Evolutionary conservation across 1,140 invertebrate genomes (phyloP).

Genomic region (Nebria ingens): DNA sequence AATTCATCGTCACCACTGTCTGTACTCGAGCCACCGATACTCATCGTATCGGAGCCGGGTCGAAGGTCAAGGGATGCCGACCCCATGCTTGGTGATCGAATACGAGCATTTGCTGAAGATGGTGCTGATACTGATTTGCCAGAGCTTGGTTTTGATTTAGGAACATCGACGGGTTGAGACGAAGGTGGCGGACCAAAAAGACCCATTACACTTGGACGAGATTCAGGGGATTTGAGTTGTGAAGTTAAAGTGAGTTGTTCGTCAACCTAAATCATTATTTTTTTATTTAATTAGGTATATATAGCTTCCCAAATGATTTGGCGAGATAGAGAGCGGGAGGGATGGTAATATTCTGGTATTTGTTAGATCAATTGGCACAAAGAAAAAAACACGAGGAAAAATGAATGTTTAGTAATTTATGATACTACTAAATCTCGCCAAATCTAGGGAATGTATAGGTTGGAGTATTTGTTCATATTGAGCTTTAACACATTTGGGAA

Average conservation of each 20-base stretch:
- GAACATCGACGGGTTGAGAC: slow-evolving; percentile 37
- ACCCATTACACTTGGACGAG: slow-evolving; percentile 44
- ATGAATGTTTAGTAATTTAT: too few species aligned
- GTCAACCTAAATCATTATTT: slow-evolving; percentile 49
- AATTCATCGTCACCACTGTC: slow-evolving; percentile 37
- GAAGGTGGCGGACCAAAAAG: slow-evolving; percentile 41
- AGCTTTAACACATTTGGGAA: too few species aligned
- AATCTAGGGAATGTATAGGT: too few species aligned
- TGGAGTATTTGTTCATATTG: too few species aligned
- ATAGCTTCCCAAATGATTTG: too few species aligned
- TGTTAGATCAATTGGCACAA: too few species aligned
- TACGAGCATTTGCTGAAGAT: slow-evolving; percentile 19
- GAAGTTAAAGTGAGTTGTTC: slow-evolving; percentile 70
- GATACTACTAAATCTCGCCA: too few species aligned
- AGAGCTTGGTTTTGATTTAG: slow-evolving; percentile 20
- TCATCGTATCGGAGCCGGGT: background rate
- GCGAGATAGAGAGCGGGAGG: too few species aligned
- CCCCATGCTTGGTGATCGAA: background rate
- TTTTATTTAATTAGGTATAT: too few species aligned
- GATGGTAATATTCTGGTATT: too few species aligned
- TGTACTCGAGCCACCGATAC: slow-evolving; percentile 19
- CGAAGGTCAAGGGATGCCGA: background rate
- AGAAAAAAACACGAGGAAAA: too few species aligned
- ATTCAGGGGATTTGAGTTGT: slow-evolving; percentile 43
- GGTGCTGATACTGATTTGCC: slow-evolving; percentile 25